phyloP scores from a whole-genome alignment of 1,140 invertebrate genomes.

The Formica selysi region DNA sequence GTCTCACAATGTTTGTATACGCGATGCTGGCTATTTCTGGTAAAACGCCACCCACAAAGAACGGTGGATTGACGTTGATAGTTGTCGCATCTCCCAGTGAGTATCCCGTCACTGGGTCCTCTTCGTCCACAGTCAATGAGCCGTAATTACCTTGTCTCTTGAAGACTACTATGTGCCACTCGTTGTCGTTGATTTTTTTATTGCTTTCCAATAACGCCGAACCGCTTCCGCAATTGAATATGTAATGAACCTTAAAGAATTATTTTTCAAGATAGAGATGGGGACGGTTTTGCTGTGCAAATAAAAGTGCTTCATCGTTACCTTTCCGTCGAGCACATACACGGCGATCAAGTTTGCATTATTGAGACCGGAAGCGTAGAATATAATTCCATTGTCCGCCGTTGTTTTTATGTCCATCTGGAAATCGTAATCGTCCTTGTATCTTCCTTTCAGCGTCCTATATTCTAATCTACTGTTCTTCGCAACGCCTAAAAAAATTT shows the following conservation, averaged over 20 bases:
- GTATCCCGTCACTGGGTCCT: slow-evolving; percentile 86
- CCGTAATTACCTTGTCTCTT: slow-evolving; percentile 88
- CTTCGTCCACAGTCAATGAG: slow-evolving; percentile 90
- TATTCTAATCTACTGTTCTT: slow-evolving; percentile 92
- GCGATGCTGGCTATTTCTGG: slow-evolving; percentile 75
- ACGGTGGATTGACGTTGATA: slow-evolving; percentile 90
- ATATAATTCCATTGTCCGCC: slow-evolving; percentile 92
- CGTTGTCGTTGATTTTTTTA: slow-evolving; percentile 91
- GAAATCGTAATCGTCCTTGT: slow-evolving; percentile 91
- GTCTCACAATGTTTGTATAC: slow-evolving; percentile 81
- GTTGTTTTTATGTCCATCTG: slow-evolving; percentile 94
- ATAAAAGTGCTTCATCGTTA: slow-evolving; percentile 81
- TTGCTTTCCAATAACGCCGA: slow-evolving; percentile 87
- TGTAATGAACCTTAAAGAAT: slow-evolving; percentile 88
- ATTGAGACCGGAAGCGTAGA: slow-evolving; percentile 91
- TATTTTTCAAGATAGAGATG: slow-evolving; percentile 36
- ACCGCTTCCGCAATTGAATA: slow-evolving; percentile 92
- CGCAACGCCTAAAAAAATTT: slow-evolving; percentile 87
- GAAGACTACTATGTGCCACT: slow-evolving; percentile 94
- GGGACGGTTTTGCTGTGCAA: not conserved
- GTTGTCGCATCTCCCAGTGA: slow-evolving; percentile 87
- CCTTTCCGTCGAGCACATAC: slow-evolving; percentile 92
- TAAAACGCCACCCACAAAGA: slow-evolving; percentile 93
- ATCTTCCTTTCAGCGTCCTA: slow-evolving; percentile 87
- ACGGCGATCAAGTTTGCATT: slow-evolving; percentile 92